A percentile compares a stretch with the other conserved stretches of the same genome.
phyloP scores from a whole-genome alignment of 2,797 vertebrate species.

The Pipistrellus nathusii region DNA sequence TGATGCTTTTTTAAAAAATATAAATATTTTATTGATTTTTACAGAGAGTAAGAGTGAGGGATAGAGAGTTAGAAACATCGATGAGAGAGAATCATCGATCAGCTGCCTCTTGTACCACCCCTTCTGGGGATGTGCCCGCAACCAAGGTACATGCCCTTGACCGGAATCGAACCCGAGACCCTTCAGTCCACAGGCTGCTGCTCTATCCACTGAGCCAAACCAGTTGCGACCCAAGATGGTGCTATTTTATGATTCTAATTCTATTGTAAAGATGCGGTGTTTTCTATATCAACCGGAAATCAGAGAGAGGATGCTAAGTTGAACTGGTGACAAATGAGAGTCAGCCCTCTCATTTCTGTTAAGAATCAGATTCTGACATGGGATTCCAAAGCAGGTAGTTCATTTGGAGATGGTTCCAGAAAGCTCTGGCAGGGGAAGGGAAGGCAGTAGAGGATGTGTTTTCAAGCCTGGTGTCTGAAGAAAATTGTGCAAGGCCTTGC shows the following conservation, averaged over 20 bases:
- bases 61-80: too few species aligned
- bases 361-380: background rate
- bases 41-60: too few species aligned
- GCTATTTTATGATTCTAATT: background rate
- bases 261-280: too few species aligned
- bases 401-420: background rate
- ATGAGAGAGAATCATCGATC: too few species aligned
- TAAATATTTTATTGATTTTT: too few species aligned
- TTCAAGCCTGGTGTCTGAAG: background rate
- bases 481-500: background rate
- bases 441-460: background rate
- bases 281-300: background rate
- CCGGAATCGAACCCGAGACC: too few species aligned
- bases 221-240: background rate
- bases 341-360: background rate
- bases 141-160: too few species aligned
- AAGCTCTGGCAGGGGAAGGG: background rate
- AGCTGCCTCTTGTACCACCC: too few species aligned
- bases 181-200: too few species aligned
- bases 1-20: background rate
- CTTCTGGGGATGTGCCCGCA: too few species aligned
- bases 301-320: background rate
- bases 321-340: too few species aligned
- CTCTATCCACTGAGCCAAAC: too few species aligned
- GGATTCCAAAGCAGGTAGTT: background rate